Evolutionary conservation across 2,113 vertebrate genomes (phyloP), one percentile per base, ranked within the genome.

Genomic region (Urocitellus parryii): DNA sequence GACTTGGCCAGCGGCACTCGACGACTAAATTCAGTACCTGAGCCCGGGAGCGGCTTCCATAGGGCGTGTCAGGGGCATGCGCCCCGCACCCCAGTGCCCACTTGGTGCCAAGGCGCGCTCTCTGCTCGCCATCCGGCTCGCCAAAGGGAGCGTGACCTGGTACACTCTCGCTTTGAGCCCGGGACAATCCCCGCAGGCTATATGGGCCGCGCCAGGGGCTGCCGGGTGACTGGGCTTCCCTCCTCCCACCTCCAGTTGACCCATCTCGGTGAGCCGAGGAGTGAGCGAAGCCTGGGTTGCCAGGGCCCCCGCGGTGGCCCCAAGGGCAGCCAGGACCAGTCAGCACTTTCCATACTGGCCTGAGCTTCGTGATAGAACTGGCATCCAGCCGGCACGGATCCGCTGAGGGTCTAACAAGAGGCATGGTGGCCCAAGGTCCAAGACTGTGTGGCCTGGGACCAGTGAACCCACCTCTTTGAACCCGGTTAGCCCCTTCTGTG

Each of bases 311-410:
- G 70, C 79, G 67, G 92, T 51, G 77, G 61, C 76, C 85, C 12
- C 1, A 29, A 87, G 34, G 82, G 37, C 73, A 39, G 34, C 82
- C 92, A 34, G 20, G 51, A 29, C 88, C 91, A 70, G 94, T 93
- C 95, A 96, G 94, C 95, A 73, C 67, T 96, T 97, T 96, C 88
- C 95, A 39, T 16, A 42, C 42, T 93, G 93, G 39, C 86, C 29
- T 0, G 16, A 74, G 53, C 80, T 86, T 17, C 58, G 48, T 4
- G 8, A 76, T 37, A 39, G 67, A 83, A 53, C 42, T 25, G 67
- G 51, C 48, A 61, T 37, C 74, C 25, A 18, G 32, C 3, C 3
- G 32, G 34, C 8, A 12, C 5, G 8, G 32, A 84, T 25, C 90
- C 3, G 37, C 58, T 18, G 88, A 77, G 0, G 48, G 29, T 27